phyloP scores from a whole-genome alignment of 1,140 invertebrate genomes.

The Philaenus spumarius region DNA sequence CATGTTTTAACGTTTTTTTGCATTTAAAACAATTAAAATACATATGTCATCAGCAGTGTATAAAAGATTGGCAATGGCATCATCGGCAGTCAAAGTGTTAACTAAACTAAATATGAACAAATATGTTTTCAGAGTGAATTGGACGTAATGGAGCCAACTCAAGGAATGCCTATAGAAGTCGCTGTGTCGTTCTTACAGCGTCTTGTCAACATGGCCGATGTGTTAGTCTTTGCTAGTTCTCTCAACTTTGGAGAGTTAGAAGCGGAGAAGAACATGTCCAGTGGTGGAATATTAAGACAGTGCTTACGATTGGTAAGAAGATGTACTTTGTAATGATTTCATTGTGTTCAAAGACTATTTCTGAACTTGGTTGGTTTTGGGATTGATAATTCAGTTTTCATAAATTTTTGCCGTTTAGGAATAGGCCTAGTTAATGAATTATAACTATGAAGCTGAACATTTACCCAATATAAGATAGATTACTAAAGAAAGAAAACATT shows the following conservation, averaged over 20 bases:
- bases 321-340: slow-evolving; percentile 21
- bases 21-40: too few species aligned
- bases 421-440: not conserved
- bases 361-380: too few species aligned
- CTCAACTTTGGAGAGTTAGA: slow-evolving; percentile 97
- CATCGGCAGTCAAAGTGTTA: too few species aligned
- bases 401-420: too few species aligned
- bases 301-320: slow-evolving; percentile 84
- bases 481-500: too few species aligned
- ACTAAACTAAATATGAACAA: too few species aligned
- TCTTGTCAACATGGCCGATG: slow-evolving; percentile 96
- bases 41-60: too few species aligned
- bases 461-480: too few species aligned
- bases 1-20: too few species aligned
- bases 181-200: slow-evolving; percentile 94
- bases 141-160: slow-evolving; percentile 96
- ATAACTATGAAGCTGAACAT: too few species aligned
- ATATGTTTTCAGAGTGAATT: slow-evolving; percentile 77
- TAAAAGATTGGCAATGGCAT: too few species aligned
- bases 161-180: slow-evolving; percentile 97
- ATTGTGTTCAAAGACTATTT: not conserved
- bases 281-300: slow-evolving; percentile 94
- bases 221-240: slow-evolving; percentile 95
- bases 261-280: slow-evolving; percentile 99
- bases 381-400: too few species aligned